Percentiles rank a stretch among this genome's conserved stretches.
Evolutionary conservation across 1,140 invertebrate species (phyloP).

Genomic region (Apis laboriosa): DNA sequence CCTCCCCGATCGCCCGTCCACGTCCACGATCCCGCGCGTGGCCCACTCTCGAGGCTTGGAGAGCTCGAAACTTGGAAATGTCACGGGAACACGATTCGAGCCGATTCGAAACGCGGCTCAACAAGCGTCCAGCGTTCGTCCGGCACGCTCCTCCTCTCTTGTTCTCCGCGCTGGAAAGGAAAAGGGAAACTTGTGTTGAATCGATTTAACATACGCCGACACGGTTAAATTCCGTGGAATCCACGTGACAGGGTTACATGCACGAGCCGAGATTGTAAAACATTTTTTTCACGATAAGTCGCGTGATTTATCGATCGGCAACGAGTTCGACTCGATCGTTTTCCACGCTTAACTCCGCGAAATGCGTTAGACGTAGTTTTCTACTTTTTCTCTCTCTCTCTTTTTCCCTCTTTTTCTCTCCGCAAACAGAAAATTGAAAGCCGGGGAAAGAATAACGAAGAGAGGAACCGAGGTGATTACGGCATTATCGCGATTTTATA

Average conservation of each 20-base stretch:
- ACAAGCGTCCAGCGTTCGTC: too few relatives aligned
- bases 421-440: slow-evolving; percentile 23
- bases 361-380: neutral
- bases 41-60: slow-evolving; percentile 1
- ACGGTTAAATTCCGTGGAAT: slow-evolving; percentile 3
- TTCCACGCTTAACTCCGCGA: neutral
- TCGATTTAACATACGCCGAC: neutral
- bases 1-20: slow-evolving; percentile 27
- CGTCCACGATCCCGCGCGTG: neutral
- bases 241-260: neutral
- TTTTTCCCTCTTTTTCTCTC: too few relatives aligned
- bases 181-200: neutral
- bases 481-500: slow-evolving; percentile 59
- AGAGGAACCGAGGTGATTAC: slow-evolving; percentile 36
- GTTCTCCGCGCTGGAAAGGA: neutral
- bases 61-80: slow-evolving; percentile 29
- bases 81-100: slow-evolving; percentile 31
- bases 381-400: neutral
- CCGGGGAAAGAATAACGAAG: slow-evolving; percentile 23
- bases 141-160: neutral
- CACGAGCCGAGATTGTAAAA: slow-evolving; percentile 11
- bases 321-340: too few relatives aligned
- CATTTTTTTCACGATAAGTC: slow-evolving; percentile 47
- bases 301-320: slow-evolving; percentile 43
- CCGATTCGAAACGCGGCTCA: neutral